Evolutionary conservation across 2,113 vertebrate species (phyloP).

Genomic region (Boulengeromyrus knoepffleri): DNA sequence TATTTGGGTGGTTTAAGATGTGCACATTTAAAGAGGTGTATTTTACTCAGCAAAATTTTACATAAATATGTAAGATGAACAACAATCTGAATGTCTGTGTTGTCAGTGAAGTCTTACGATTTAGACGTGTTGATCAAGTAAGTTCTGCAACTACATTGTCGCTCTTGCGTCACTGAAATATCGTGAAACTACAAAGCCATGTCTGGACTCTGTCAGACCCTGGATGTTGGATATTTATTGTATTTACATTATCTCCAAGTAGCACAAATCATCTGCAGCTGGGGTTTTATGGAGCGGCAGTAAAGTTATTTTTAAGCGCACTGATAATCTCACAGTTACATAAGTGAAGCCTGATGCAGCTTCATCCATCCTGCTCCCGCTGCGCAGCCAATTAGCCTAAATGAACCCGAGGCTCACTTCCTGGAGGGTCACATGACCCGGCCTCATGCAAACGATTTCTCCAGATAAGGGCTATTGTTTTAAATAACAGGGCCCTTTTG

Average conservation of each 20-base stretch:
- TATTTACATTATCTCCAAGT: constrained; percentile 36
- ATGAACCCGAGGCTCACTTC: constrained; percentile 27
- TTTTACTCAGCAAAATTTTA: constrained; percentile 26
- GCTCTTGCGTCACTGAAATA: constrained; percentile 40
- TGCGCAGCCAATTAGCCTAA: not conserved
- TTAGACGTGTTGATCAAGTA: not conserved
- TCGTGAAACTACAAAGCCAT: constrained; percentile 26
- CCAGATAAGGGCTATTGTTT: constrained; percentile 48
- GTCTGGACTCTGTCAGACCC: constrained; percentile 51
- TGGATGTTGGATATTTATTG: constrained; percentile 50
- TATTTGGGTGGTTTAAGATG: not conserved
- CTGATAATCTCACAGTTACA: constrained; percentile 19
- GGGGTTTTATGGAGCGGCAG: constrained; percentile 28
- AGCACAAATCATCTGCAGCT: constrained; percentile 38
- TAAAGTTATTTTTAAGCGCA: constrained; percentile 38
- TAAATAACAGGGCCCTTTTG: constrained; percentile 15
- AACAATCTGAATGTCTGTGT: constrained; percentile 10
- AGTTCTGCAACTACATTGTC: not conserved
- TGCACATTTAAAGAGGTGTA: not conserved
- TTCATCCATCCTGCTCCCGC: constrained; percentile 10
- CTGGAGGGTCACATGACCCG: constrained; percentile 46
- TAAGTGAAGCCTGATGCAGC: constrained; percentile 21
- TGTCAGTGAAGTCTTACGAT: constrained; percentile 14
- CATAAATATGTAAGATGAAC: constrained; percentile 29
- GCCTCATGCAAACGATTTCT: constrained; percentile 27